Conservation (phyloP, 2,797 vertebrate species). For the Dendrocincla tyrannina region DNA sequence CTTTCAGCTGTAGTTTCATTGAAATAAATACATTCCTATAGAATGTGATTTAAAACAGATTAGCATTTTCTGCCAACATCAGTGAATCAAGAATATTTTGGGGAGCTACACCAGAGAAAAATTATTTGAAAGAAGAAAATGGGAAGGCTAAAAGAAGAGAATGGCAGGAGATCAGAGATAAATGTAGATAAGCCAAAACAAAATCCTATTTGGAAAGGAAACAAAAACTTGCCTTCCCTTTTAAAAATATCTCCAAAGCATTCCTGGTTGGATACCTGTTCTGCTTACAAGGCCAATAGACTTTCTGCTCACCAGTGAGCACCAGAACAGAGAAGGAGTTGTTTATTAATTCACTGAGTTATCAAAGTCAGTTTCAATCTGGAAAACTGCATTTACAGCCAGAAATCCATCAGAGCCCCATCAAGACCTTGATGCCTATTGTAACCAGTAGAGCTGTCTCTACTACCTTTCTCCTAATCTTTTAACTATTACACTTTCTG, state of each 20-base stretch:
- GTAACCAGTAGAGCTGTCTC: neutral
- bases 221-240: neutral
- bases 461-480: neutral
- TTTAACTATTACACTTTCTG: neutral
- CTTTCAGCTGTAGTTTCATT: conserved; percentile 59
- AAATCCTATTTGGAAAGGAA: neutral
- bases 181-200: neutral
- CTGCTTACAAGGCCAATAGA: neutral
- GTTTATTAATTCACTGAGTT: neutral
- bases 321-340: neutral
- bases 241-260: conserved; percentile 3
- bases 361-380: neutral
- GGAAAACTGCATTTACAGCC: neutral
- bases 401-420: neutral
- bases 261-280: neutral
- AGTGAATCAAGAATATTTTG: conserved; percentile 30
- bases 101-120: neutral
- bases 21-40: conserved; percentile 31
- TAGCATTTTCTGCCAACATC: neutral
- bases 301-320: neutral
- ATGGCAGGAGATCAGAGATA: neutral
- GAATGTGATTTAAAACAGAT: conserved; percentile 21
- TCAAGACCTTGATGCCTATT: neutral
- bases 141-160: neutral
- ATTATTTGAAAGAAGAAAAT: conserved; percentile 24